Evolutionary conservation across 2,113 vertebrate species (phyloP), one percentile per base, ranked within the genome.

Genomic region (Cercocebus atys): DNA sequence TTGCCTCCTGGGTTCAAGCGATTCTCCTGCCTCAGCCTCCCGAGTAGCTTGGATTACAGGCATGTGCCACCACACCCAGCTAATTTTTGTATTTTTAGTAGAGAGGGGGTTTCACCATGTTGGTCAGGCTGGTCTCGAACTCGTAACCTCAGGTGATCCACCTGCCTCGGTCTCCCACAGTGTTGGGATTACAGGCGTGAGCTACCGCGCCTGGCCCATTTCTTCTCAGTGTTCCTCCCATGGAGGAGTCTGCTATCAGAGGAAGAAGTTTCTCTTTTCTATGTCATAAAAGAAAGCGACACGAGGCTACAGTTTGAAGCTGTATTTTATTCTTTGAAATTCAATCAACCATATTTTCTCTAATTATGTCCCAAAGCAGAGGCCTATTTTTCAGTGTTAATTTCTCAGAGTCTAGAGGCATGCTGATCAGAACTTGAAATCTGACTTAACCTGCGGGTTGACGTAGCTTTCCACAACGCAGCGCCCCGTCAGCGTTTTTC

Each of bases 321-420:
- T 16, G 16, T 79, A 80, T 79, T 90, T 85, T 55, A 13, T 84
- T 40, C 92, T 88, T 76, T 88, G 57, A 92, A 96, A 86, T 80
- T 61, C 59, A 50, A 7, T 68, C 40, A 38, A 40, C 45, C 6
- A 27, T 43, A 55, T 22, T 88, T 68, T 94, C 84, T 85, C 43
- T 78, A 43, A 30, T 40, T 57, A 35, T 70, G 55, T 81, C 20
- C 8, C 12, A 50, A 86, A 52, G 16, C 35, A 12, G 2, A 68
- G 66, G 4, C 35, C 75, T 83, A 11, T 47, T 47, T 96, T 57
- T 16, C 50, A 52, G 50, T 12, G 45, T 72, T 66, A 50, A 64
- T 81, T 95, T 93, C 64, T 92, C n/a, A 32, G 76, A 32, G n/a
- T 61, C 35, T 66, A 18, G 25, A 50, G 35, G 25, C 23, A 23